Base-by-base conservation (phyloP, 2,113 vertebrate genomes). In the Phaethon lepturus region DNA sequence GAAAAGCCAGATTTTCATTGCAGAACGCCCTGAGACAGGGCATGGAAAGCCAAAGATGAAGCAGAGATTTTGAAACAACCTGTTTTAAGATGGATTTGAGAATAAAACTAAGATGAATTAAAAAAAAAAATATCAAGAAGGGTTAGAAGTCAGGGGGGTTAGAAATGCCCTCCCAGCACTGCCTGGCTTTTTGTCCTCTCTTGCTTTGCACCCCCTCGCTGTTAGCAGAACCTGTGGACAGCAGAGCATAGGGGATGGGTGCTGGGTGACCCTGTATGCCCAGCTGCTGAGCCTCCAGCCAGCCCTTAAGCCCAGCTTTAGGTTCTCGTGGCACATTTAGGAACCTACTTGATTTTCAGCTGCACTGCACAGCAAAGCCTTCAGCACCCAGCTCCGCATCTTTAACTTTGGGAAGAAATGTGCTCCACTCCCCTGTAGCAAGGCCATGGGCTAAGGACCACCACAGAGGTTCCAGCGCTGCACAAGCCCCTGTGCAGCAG, bases 391-490 rank as follows among this genome's bases (percentile, higher is more conserved):
- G 19, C 58, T 79, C 1, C 0, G 49, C 49, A 56, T 44, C 26
- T 40, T 24, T 69, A 19, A 42, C 24, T 88, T 63, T 19, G 68
- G 42, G 73, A 73, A 67, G 80, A 58, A 40, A 2, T 17, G 10
- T 25, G 17, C 45, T 90, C 67, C 35, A 6, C 10, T 64, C 42
- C 29, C 24, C 3, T 0, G 0, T 7, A 49, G 28, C 26, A 71
- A 53, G 29, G 47, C 35, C 58, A 14, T 1, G 18, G 60, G 45
- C 69, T 35, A 28, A 67, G 44, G 63, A 44, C 47, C 59, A 56
- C 44, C 2, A 0, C 0, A 33, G 56, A 24, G 22, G n/a, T 26
- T 72, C 80, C 53, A 1, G 0, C 1, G 2, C 78, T 78, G 56
- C 42, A 42, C 52, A 26, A 23, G 25, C 33, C 29, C 33, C 68